Evolutionary conservation across 2,888 invertebrate species (phyloP), one percentile per base, ranked within the genome.

Genomic region (Allygus modestus): DNA sequence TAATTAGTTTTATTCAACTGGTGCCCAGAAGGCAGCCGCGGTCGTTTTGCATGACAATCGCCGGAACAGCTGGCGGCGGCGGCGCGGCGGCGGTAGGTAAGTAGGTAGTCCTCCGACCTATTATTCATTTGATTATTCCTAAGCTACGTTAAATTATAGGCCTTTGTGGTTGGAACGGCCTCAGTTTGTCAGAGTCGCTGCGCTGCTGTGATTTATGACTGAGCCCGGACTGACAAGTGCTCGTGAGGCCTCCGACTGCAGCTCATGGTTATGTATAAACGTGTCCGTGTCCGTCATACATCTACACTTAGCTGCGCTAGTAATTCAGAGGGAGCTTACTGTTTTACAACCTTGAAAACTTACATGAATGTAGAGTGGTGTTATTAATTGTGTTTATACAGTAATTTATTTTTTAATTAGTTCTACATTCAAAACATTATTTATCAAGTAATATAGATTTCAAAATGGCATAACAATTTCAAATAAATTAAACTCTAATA

Each of bases 81-180:
- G 51, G 51, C 58, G 58, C 58, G 58, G 28, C 65, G 28, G 65
- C 65, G 65, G 65, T 28, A 65, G 65, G 65, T 65, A 31, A 31
- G 65, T 65, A 65, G 65, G 65, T 28, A 65, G 65, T 28, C 58
- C 58, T 58, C 58, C 17, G 17, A 11, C 12, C 26, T 65, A 28
- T 65, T 65, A 65, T 65, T 65, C 65, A 28, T 17, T 31, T 65
- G 65, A 65, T 65, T 65, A 65, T 65, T 65, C 65, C 31, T 28
- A 17, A 28, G 65, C 65, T 31, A 65, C 65, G 65, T 65, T 65
- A 65, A 65, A 65, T 65, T 65, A 65, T 17, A 65, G 65, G 65
- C 28, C 65, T 65, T 65, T 65, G 65, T 28, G 28, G 28, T 15
- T 15, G 65, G 28, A 28, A 65, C 20, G 31, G 65, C 23, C 26